Percentiles rank a stretch among this genome's conserved stretches.
Evolutionary conservation across 2,797 vertebrate genomes (phyloP).

Genomic region (Aeoliscus strigatus): DNA sequence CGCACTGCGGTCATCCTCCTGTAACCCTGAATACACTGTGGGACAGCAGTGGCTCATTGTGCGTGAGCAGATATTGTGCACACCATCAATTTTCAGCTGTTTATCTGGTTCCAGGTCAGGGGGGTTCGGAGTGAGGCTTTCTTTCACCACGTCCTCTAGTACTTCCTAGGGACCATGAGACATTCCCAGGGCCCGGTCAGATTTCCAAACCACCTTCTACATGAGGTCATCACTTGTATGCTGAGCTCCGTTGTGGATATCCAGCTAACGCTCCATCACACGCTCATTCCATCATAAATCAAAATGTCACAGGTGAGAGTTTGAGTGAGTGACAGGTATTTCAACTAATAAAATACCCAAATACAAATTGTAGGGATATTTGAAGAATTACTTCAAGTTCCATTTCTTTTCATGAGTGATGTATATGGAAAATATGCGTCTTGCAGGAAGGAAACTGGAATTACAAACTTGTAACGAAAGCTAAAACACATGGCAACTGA

Average conservation of each 20-base stretch:
- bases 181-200: background rate
- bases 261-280: background rate
- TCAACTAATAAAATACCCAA: no score
- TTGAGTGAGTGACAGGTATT: no score
- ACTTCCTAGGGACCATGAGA: background rate
- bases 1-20: slow-evolving; percentile 15
- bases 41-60: slow-evolving; percentile 17
- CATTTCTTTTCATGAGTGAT: no score
- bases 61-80: slow-evolving; percentile 2
- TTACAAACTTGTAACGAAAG: no score
- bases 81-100: slow-evolving; percentile 30
- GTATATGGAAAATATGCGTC: no score
- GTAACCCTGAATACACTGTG: slow-evolving; percentile 1
- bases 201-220: background rate
- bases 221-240: background rate
- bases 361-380: no score
- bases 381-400: no score
- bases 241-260: background rate
- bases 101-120: slow-evolving; percentile 3
- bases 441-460: no score
- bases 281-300: no score
- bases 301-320: no score
- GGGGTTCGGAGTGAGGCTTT: background rate
- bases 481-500: no score
- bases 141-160: background rate